Conservation (phyloP, 2,113 vertebrate species). For the Malurus melanocephalus region DNA sequence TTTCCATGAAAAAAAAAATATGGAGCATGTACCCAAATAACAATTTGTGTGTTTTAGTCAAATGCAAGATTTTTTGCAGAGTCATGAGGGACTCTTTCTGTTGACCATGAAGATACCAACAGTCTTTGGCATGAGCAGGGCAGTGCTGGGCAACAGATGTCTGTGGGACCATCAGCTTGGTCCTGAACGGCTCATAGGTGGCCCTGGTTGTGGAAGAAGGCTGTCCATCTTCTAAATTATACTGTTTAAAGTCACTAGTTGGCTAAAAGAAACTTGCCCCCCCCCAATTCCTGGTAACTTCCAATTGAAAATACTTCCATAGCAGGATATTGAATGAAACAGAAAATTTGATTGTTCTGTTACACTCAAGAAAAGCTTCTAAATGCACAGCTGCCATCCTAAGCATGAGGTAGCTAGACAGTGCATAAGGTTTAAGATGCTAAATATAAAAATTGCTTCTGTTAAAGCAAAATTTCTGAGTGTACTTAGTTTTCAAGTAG, state of each 20-base stretch:
- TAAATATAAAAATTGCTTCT: background rate
- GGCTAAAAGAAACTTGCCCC: background rate
- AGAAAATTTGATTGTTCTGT: background rate
- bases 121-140: background rate
- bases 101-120: accelerated
- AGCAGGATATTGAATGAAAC: background rate
- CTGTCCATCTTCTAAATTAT: background rate
- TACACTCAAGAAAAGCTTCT: background rate
- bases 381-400: background rate
- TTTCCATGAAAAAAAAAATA: background rate
- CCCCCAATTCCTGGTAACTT: accelerated
- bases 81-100: background rate
- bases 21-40: background rate
- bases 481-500: background rate
- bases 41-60: background rate
- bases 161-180: background rate
- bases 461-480: background rate
- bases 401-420: background rate
- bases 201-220: background rate
- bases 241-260: background rate
- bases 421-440: background rate
- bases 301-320: background rate
- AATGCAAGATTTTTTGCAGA: background rate
- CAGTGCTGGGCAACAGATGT: background rate
- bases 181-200: accelerated